phyloP scores from a whole-genome alignment of 2,797 vertebrate genomes.

The Bufotes viridis region DNA sequence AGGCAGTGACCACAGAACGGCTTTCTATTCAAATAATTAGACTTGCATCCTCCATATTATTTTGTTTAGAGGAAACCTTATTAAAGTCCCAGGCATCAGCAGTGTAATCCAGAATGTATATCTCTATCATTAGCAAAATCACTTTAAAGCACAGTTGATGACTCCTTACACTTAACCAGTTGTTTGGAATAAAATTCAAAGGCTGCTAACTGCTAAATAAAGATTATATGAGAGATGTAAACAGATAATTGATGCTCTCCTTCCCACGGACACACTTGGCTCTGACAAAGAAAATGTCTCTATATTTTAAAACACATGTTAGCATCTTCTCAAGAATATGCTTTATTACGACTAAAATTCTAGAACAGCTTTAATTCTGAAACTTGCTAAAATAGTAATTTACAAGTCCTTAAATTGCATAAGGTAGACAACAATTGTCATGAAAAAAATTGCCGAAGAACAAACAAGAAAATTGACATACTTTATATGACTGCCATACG shows the following conservation, averaged over 20 bases:
- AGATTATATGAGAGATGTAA: background rate
- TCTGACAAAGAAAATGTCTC: background rate
- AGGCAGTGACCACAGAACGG: slow-evolving; percentile 72
- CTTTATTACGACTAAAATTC: background rate
- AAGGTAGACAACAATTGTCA: background rate
- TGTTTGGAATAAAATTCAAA: background rate
- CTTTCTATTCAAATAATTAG: slow-evolving; percentile 73
- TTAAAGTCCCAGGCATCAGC: slow-evolving; percentile 61
- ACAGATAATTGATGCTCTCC: background rate
- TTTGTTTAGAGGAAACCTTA: slow-evolving; percentile 67
- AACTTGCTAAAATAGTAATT: background rate
- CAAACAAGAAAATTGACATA: background rate
- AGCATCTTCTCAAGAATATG: background rate
- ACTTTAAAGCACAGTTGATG: background rate
- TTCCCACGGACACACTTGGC: background rate
- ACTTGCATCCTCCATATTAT: slow-evolving; percentile 65
- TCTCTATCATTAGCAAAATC: slow-evolving; percentile 11
- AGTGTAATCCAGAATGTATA: slow-evolving; percentile 7
- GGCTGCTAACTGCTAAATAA: background rate
- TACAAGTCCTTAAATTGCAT: background rate
- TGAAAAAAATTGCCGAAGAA: background rate
- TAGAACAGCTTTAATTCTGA: background rate
- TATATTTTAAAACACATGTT: background rate
- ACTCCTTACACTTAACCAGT: slow-evolving; percentile 13
- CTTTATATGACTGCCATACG: background rate